A percentile compares a stretch with the other conserved stretches of the same genome.
Evolutionary conservation across 2,113 vertebrate species (phyloP).

Genomic region (Dolichotis patagonum): DNA sequence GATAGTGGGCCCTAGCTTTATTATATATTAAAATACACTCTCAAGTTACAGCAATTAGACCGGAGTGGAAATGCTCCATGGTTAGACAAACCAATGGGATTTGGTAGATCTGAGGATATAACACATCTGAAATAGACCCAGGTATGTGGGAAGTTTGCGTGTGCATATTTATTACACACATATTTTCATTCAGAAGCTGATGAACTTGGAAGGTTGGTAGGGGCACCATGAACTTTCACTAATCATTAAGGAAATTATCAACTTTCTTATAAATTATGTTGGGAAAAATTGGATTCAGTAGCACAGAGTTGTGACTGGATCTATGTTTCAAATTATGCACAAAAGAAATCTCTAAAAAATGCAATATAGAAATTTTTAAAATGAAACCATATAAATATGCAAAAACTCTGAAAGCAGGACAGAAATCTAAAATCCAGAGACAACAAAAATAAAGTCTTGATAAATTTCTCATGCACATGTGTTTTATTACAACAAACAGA

Average conservation of each 20-base stretch:
- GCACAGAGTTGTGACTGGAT: background rate
- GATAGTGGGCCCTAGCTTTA: background rate
- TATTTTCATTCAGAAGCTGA: background rate
- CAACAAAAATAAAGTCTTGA: background rate
- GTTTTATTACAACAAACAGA: background rate
- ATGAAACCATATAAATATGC: background rate
- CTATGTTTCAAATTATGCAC: background rate
- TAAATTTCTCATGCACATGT: background rate
- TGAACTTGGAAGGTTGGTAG: background rate
- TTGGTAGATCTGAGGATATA: background rate
- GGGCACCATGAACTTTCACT: background rate
- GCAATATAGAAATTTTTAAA: background rate
- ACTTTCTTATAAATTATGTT: background rate
- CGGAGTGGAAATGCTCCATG: background rate
- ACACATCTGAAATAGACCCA: background rate
- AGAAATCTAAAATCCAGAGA: background rate
- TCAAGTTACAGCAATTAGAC: background rate
- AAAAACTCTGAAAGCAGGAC: background rate
- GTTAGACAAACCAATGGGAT: background rate
- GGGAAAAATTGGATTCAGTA: background rate
- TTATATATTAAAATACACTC: background rate
- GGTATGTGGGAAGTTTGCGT: background rate
- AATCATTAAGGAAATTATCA: background rate
- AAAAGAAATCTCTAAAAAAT: background rate
- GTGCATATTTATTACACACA: background rate